Evolutionary conservation across 2,888 invertebrate genomes (phyloP), one percentile per base, ranked within the genome.

Genomic region (Synanthedon formicaeformis): DNA sequence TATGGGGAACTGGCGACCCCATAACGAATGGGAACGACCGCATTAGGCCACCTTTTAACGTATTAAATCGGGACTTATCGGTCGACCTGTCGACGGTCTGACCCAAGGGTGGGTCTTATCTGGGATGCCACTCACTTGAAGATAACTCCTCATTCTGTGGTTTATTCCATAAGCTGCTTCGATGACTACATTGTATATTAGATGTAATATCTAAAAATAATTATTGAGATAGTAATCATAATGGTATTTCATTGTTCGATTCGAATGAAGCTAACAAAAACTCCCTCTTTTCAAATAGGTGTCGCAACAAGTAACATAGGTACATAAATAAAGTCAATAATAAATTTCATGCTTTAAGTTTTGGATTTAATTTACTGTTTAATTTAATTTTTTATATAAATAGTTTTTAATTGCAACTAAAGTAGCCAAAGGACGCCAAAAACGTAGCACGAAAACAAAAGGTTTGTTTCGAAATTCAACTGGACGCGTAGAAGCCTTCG

Each of bases 41-140:
- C 74, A 84, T 86, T 85, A 83, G 72, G 79, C 78, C 77, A 82
- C 85, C 85, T 86, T 87, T 87, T 84, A 83, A 83, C 78, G 82
- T 84, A 83, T 81, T 85, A 85, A 84, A 83, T 81, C 77, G 78
- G 65, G 60, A 64, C 70, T 73, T 70, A 71, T 71, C 70, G 60
- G 59, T 41, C 27, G 68, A 67, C 71, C 77, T 77, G 78, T 76
- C 78, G 73, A 57, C 77, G 66, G 68, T 59, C 71, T 78, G 73
- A 76, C 79, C 79, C 73, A 56, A 67, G 74, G 68, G 50, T 50
- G 11, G 18, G 12, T 40, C 72, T 78, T 78, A 78, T 79, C 75
- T 62, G 58, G 65, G 73, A 71, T 68, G 73, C 80, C 83, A 83
- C 81, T 84, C 80, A 74, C 75, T 76, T 71, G 57, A 55, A 50